phyloP scores from a whole-genome alignment of 1,140 invertebrate genomes.

The Paralvinella palmiformis region DNA sequence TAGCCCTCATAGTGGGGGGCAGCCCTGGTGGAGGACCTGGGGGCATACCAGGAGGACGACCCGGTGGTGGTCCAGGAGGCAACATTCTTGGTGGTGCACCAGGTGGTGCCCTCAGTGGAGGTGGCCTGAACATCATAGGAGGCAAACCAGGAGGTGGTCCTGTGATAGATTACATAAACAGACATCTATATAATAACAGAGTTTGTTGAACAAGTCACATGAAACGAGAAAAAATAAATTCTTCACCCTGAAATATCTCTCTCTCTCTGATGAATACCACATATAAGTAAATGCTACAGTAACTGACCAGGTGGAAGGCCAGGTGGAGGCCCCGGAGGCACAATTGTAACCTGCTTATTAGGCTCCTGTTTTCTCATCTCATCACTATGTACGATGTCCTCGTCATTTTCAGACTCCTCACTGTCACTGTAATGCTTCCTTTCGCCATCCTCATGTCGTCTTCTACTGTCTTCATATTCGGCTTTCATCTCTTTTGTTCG shows the following conservation, averaged over 20 bases:
- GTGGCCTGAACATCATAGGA: constrained; percentile 58
- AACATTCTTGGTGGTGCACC: constrained; percentile 54
- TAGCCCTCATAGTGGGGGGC: constrained; percentile 30
- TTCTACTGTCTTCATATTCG: too few relatives aligned
- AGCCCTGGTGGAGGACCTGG: constrained; percentile 55
- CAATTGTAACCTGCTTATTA: constrained; percentile 20
- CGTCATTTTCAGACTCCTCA: neutral
- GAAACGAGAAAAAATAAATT: too few relatives aligned
- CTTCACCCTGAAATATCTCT: too few relatives aligned
- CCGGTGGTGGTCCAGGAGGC: constrained; percentile 58
- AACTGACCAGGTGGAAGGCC: neutral
- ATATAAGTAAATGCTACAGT: too few relatives aligned
- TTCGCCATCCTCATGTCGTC: neutral
- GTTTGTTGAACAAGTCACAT: too few relatives aligned
- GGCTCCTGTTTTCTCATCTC: constrained; percentile 17
- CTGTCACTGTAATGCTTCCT: neutral
- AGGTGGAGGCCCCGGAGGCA: constrained; percentile 30
- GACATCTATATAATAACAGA: constrained; percentile 9
- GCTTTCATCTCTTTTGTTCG: too few relatives aligned
- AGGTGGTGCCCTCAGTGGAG: constrained; percentile 44
- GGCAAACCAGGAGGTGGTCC: constrained; percentile 46
- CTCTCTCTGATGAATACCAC: too few relatives aligned
- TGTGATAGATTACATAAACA: constrained; percentile 37
- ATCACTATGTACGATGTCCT: constrained; percentile 19
- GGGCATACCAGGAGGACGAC: constrained; percentile 79